A percentile compares a stretch with the other conserved stretches of the same genome.
These are phyloP conservation scores for Myopa tessellatipennis DNA, from an alignment of 2,888 invertebrate species.

Conservation along the genomic window DNA sequence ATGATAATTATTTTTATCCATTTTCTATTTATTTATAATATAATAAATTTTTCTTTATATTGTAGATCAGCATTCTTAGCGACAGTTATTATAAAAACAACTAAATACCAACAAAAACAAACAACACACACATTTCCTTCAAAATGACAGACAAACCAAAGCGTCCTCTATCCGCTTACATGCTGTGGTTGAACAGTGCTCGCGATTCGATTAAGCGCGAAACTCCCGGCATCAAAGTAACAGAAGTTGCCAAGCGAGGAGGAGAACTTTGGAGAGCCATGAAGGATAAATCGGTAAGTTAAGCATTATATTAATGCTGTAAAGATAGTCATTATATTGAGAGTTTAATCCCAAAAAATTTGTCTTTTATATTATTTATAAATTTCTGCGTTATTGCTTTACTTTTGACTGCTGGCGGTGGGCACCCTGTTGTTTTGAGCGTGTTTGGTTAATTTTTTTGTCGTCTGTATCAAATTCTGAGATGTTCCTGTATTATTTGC, in stretches of 20 bases:
- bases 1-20: too few species aligned
- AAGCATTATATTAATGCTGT: not conserved
- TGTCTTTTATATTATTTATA: too few species aligned
- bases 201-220: conserved; percentile 87
- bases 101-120: not conserved
- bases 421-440: too few species aligned
- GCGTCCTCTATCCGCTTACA: conserved; percentile 89
- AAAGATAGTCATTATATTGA: too few species aligned
- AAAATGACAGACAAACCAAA: conserved; percentile 91
- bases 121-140: conserved; percentile 54
- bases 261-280: conserved; percentile 94
- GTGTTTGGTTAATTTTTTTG: too few species aligned
- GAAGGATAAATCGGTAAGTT: conserved; percentile 82
- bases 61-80: too few species aligned
- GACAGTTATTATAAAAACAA: not conserved
- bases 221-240: conserved; percentile 87
- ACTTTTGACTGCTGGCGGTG: too few species aligned
- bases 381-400: too few species aligned
- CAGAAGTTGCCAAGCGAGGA: conserved; percentile 92
- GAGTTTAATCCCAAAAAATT: too few species aligned
- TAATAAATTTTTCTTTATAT: not conserved
- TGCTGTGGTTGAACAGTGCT: conserved; percentile 91
- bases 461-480: too few species aligned
- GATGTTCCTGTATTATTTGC: too few species aligned
- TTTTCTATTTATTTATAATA: not conserved